phyloP scores from a whole-genome alignment of 1,140 invertebrate species.

The Cheumatopsyche charites region DNA sequence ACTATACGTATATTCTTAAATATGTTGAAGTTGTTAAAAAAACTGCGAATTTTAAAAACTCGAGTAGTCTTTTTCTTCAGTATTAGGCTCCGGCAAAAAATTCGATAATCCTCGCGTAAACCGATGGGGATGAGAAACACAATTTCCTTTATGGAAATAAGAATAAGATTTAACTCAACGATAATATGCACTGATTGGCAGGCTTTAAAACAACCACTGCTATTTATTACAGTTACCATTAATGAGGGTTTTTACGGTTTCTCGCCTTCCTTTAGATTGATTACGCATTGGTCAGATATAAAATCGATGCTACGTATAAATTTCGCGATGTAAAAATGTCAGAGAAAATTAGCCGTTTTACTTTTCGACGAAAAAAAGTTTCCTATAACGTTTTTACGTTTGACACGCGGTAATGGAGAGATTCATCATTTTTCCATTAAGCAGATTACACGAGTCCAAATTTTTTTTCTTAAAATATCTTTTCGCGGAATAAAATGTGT shows the following conservation, averaged over 20 bases:
- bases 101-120: slow-evolving; percentile 27
- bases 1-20: background rate
- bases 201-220: slow-evolving; percentile 29
- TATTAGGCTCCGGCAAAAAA: slow-evolving; percentile 1
- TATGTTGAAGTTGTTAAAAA: background rate
- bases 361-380: too few species aligned
- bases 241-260: background rate
- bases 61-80: slow-evolving; percentile 4
- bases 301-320: too few species aligned
- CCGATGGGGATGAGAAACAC: slow-evolving; percentile 24
- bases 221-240: background rate
- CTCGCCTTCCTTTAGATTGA: too few species aligned
- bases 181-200: slow-evolving; percentile 43
- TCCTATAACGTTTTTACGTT: slow-evolving; percentile 15
- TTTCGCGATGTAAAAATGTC: too few species aligned
- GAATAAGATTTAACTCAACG: slow-evolving; percentile 34
- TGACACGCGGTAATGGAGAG: slow-evolving; percentile 8
- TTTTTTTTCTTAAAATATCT: slow-evolving; percentile 1
- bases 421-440: slow-evolving; percentile 31
- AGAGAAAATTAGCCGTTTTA: too few species aligned
- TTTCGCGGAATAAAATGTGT: background rate
- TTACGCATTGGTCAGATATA: too few species aligned
- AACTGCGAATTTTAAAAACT: slow-evolving; percentile 1
- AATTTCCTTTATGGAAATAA: slow-evolving; percentile 43
- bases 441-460: background rate